Percentiles rank a stretch among this genome's conserved stretches.
Conservation (phyloP, 2,113 vertebrate genomes). For the Panthera uncia region DNA sequence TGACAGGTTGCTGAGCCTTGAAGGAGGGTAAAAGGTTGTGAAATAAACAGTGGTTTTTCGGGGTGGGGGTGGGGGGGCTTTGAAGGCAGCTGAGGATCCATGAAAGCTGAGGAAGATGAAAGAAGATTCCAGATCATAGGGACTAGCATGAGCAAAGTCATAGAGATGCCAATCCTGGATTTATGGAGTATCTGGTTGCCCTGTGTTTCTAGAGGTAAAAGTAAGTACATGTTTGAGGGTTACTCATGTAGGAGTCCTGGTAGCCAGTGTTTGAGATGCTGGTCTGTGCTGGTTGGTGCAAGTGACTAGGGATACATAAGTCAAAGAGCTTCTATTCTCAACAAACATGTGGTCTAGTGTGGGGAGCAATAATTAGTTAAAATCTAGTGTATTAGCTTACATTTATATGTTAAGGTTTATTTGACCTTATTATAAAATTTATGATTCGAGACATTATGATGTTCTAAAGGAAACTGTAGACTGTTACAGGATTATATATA, state of each 20-base stretch:
- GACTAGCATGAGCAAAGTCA: not conserved
- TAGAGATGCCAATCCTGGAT: not conserved
- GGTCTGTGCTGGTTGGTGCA: not conserved
- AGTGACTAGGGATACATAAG: not conserved
- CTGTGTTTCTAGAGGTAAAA: not conserved
- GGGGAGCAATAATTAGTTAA: not conserved
- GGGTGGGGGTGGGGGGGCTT: not conserved
- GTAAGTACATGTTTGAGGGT: not conserved
- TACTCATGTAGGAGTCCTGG: not conserved
- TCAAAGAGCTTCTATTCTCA: not conserved
- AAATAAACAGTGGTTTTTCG: not conserved
- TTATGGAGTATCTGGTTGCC: not conserved
- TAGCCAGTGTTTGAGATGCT: not conserved
- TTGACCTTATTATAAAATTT: not conserved
- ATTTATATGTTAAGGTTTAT: not conserved
- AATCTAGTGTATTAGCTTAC: not conserved
- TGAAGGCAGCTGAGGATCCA: not conserved
- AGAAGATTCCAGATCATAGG: not conserved
- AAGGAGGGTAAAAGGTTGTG: not conserved
- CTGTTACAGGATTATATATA: not conserved
- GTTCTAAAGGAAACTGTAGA: not conserved
- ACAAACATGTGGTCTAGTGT: not conserved
- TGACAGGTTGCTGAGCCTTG: not conserved
- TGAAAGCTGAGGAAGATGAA: not conserved
- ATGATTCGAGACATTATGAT: not conserved